Evolutionary conservation across 2,113 vertebrate species (phyloP), one percentile per base, ranked within the genome.

Genomic region (Lepidothrix coronata): DNA sequence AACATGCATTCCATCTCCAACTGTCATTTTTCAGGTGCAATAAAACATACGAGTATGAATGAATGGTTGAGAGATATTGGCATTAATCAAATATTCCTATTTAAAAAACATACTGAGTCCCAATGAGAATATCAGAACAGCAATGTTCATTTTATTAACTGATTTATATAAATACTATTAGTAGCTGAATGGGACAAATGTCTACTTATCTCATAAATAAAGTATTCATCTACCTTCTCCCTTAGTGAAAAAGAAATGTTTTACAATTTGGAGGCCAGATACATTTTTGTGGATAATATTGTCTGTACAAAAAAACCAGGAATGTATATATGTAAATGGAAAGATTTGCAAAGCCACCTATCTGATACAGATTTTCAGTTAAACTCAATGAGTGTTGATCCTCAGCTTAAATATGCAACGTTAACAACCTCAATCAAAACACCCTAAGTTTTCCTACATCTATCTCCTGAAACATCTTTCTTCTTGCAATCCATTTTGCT

Each of bases 261-360:
- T 70, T 44, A 77, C 9, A 73, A 72, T 76, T 55, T 44, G 16
- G 17, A 92, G 7, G 8, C 11, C 14, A 54, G 37, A 57, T 63
- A 5, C 72, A 52, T 62, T 72, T 84, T 49, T 68, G 44, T 73
- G 80, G 43, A 30, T 63, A 86, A 66, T 39, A 57, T 5, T 89
- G 30, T 86, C 28, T 62, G n/a, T 58, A 43, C 24, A 88, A 54
- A 84, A 91, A 91, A 65, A 3, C 16, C 16, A 68, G 16, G 51
- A 73, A 73, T 27, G 2, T 43, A 62, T 66, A 14, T 31, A 55
- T 28, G 14, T 33, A 79, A 94, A 94, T 9, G 17, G 25, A 81
- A 91, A 91, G 82, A 88, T 48, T 94, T 93, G 82, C 74, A 93
- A 85, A 96, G 62, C 31, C 58, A 89, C 62, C 76, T 81, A 81